Percentiles rank a stretch among this genome's conserved stretches.
Evolutionary conservation across 2,888 invertebrate species (phyloP).

Genomic region (Aspidiotus rigidus): DNA sequence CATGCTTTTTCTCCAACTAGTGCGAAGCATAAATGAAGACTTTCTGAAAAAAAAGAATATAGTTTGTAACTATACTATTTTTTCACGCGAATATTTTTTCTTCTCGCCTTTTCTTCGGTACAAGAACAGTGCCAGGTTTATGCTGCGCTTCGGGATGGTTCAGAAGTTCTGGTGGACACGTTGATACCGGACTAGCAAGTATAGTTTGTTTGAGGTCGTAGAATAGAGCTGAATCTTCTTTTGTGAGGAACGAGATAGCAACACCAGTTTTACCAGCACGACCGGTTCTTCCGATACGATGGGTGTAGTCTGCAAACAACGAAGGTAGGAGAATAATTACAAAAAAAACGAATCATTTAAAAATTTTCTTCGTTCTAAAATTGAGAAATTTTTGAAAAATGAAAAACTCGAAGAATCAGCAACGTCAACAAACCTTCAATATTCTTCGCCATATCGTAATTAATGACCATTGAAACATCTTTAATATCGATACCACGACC

Average conservation of each 20-base stretch:
- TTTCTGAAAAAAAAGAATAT: too few species aligned
- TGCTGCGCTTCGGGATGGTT: slow-evolving; percentile 98
- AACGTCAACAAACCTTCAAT: slow-evolving; percentile 63
- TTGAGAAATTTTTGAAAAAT: neutral
- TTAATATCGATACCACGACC: slow-evolving; percentile 99
- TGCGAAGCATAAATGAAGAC: too few species aligned
- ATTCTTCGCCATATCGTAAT: slow-evolving; percentile 99
- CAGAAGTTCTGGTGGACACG: slow-evolving; percentile 89
- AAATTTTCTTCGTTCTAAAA: too few species aligned
- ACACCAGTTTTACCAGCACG: slow-evolving; percentile 96
- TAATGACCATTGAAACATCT: slow-evolving; percentile 97
- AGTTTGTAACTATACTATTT: too few species aligned
- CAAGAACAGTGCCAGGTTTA: slow-evolving; percentile 86
- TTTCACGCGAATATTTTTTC: slow-evolving; percentile 87
- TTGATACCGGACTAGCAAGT: slow-evolving; percentile 79
- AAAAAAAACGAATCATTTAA: too few species aligned
- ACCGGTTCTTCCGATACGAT: slow-evolving; percentile 98
- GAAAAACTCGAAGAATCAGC: slow-evolving; percentile 10
- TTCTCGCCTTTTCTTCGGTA: slow-evolving; percentile 82
- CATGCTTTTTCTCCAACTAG: too few species aligned
- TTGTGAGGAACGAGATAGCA: slow-evolving; percentile 93
- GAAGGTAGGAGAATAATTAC: too few species aligned
- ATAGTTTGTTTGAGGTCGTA: slow-evolving; percentile 94
- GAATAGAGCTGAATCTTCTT: slow-evolving; percentile 89
- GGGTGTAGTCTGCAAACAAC: slow-evolving; percentile 65